Conservation (phyloP, 92 coral and sea anemone genomes). For the Ricordea florida region DNA sequence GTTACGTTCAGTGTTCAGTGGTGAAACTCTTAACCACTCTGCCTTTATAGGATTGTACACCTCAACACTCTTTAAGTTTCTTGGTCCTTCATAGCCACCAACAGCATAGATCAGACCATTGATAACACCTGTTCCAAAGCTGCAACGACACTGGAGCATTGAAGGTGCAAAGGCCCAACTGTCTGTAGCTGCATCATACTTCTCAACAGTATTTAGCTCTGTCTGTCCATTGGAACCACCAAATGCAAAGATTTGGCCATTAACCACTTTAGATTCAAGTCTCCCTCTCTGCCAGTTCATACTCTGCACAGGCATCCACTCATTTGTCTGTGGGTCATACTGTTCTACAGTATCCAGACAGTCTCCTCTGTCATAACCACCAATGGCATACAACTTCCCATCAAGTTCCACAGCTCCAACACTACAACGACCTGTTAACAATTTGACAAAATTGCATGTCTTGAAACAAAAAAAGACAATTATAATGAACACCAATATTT, state of each 20-base stretch:
- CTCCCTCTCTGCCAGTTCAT: constrained; percentile 85
- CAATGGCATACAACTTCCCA: constrained; percentile 92
- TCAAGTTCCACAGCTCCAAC: constrained; percentile 89
- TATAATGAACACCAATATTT: background rate
- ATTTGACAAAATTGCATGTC: too few relatives aligned
- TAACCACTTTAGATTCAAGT: constrained; percentile 70
- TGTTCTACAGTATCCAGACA: constrained; percentile 86
- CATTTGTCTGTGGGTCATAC: constrained; percentile 79
- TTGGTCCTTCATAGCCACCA: constrained; percentile 88
- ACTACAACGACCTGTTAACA: constrained; percentile 96
- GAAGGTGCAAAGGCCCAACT: constrained; percentile 73
- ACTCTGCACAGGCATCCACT: constrained; percentile 86
- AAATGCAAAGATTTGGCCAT: constrained; percentile 84
- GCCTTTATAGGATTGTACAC: constrained; percentile 60
- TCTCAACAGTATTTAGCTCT: constrained; percentile 86
- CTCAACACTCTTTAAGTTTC: constrained; percentile 83
- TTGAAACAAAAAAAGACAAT: too few relatives aligned
- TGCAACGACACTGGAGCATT: constrained; percentile 88
- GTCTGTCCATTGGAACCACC: constrained; percentile 94
- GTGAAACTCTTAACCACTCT: constrained; percentile 69
- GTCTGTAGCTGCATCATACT: constrained; percentile 71
- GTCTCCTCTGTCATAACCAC: constrained; percentile 98
- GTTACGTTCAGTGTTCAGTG: constrained; percentile 87
- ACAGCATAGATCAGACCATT: constrained; percentile 71
- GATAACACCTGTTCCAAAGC: constrained; percentile 84